Evolutionary conservation across 2,113 vertebrate species (phyloP), one percentile per base, ranked within the genome.

Genomic region (Microcebus griseorufus): DNA sequence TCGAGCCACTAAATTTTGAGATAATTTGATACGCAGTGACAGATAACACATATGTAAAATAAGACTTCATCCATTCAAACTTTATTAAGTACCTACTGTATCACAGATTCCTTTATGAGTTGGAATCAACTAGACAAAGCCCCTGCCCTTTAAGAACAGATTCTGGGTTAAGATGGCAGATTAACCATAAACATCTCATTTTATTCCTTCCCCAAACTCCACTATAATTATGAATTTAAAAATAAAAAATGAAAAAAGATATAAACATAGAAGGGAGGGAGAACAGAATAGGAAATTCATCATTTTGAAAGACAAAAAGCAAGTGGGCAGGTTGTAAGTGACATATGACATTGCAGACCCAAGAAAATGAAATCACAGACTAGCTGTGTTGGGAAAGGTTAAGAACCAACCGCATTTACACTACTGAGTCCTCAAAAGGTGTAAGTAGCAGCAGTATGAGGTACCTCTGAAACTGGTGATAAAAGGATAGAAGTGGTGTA

Each of bases 281-380:
- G 82, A 88, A 65, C 3, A n/a, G 6, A 73, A 94, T 2, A 78
- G 42, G 13, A 95, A 82, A 69, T 45, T 27, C 1, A 79, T 32
- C 34, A 86, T 79, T 95, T 78, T 79, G 69, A 88, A 97, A 94
- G 72, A 88, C 17, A 42, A 84, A 93, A 95, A 70, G 32, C 37
- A 48, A 88, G 39, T 11, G 27, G 29, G 37, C 1, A 81, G 75
- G 72, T 58, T 94, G 12, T 82, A 95, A 90, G 23, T 90, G 42
- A 80, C 10, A 34, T 1, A 94, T 90, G 42, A 80, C 10, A 34
- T 1, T 92, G 48, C 11, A 72, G 39, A 94, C 12, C 23, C 32
- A 70, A 65, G 62, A 90, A 90, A 90, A 95, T 75, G 60, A 93
- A 96, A 90, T 67, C 34, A 22, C 9, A 73, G 70, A 32, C 13